Conservation (phyloP, 2,888 invertebrate species). For the Limenitis camilla region DNA sequence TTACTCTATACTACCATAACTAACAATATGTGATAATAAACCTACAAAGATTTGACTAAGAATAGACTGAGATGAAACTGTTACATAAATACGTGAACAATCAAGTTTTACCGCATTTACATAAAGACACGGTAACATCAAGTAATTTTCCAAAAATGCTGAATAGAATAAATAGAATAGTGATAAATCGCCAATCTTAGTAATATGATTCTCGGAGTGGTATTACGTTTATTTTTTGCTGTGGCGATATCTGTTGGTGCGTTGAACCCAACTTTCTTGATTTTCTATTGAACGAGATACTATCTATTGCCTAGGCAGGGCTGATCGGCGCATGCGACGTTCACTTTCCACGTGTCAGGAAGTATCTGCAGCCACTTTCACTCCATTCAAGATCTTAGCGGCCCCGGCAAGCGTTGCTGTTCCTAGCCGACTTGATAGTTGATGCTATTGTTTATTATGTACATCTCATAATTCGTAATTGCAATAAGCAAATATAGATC, state of each 20-base stretch:
- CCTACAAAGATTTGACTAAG: no score
- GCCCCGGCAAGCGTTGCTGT: slow-evolving; percentile 48
- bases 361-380: slow-evolving; percentile 65
- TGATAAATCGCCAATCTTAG: slow-evolving; percentile 3
- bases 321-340: slow-evolving; percentile 43
- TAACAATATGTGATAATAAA: no score
- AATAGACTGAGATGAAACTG: no score
- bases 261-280: slow-evolving; percentile 39
- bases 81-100: no score
- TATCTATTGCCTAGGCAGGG: slow-evolving; percentile 40
- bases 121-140: slow-evolving; percentile 7
- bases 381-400: slow-evolving; percentile 66
- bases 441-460: slow-evolving; percentile 35
- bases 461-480: slow-evolving; percentile 18
- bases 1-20: no score
- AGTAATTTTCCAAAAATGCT: slow-evolving; percentile 5
- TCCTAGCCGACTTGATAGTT: slow-evolving; percentile 38
- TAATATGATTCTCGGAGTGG: slow-evolving; percentile 1
- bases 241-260: slow-evolving; percentile 16
- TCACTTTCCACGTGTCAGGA: slow-evolving; percentile 68
- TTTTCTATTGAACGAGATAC: slow-evolving; percentile 44
- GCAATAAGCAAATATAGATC: not conserved
- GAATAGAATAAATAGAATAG: not conserved
- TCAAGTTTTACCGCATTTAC: no score
- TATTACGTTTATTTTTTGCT: slow-evolving; percentile 12